Percentiles rank a stretch among this genome's conserved stretches.
Evolutionary conservation across 2,113 vertebrate species (phyloP).

Genomic region (Colinus virginianus): DNA sequence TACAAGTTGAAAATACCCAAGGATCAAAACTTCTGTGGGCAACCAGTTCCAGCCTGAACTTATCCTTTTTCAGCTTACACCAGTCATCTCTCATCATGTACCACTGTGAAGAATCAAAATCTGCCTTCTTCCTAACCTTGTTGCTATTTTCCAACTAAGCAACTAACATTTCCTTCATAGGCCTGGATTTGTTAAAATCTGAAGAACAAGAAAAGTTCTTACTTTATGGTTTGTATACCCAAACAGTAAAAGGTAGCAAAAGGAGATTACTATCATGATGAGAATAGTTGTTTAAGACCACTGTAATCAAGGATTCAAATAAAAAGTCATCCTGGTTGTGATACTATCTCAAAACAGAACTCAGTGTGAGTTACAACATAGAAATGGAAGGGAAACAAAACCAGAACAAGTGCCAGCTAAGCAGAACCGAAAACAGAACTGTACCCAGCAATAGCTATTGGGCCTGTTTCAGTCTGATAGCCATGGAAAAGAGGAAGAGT

Average conservation of each 20-base stretch:
- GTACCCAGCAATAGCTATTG: background rate
- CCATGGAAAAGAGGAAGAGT: background rate
- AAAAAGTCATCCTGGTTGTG: background rate
- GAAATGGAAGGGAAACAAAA: background rate
- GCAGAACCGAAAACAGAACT: background rate
- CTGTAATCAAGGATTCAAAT: background rate
- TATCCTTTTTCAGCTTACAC: fast-evolving
- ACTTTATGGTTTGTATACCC: background rate
- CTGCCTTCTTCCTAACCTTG: background rate
- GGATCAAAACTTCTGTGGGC: background rate
- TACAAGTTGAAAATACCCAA: background rate
- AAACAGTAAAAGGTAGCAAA: background rate
- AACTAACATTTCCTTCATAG: background rate
- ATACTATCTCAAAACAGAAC: background rate
- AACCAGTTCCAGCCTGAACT: background rate
- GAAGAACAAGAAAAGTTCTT: background rate
- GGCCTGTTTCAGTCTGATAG: background rate
- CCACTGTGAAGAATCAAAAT: background rate
- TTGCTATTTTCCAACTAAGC: background rate
- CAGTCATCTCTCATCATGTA: fast-evolving
- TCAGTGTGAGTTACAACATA: background rate
- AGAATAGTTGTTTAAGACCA: background rate
- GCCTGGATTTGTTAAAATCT: background rate
- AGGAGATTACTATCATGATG: background rate
- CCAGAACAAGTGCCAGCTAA: background rate